Conservation (phyloP, 2,888 invertebrate species). For the Ophion slaviceki region DNA sequence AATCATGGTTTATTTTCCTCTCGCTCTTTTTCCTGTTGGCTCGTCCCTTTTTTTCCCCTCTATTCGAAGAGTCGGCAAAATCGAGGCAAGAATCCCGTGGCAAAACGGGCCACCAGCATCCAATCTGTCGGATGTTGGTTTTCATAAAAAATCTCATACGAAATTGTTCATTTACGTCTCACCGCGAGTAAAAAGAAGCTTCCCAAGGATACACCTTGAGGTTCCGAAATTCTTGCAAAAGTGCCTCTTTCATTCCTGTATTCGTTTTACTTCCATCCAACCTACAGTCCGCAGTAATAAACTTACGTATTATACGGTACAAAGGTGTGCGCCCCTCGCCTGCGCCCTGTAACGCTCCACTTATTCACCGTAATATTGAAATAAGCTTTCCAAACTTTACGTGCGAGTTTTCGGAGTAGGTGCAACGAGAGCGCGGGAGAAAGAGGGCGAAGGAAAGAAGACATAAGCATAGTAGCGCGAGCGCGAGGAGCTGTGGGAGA, state of each 20-base stretch:
- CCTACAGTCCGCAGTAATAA: conserved; percentile 59
- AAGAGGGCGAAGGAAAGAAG: conserved; percentile 60
- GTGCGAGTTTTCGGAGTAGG: conserved; percentile 66
- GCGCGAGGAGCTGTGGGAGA: conserved; percentile 37
- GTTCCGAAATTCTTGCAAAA: conserved; percentile 14
- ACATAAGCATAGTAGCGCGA: conserved; percentile 21
- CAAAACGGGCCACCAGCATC: not conserved
- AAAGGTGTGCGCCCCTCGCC: conserved; percentile 53
- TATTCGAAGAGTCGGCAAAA: not conserved
- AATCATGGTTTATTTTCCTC: conserved; percentile 37
- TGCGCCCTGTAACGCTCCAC: conserved; percentile 58
- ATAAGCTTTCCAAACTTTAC: conserved; percentile 76
- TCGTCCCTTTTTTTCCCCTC: not conserved
- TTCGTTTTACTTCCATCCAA: conserved; percentile 24
- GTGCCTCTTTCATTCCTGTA: conserved; percentile 8
- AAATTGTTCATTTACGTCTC: no score
- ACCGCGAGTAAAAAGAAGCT: not conserved
- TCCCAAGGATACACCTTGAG: not conserved
- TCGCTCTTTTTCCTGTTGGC: not conserved
- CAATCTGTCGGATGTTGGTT: not conserved
- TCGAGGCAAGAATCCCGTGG: not conserved
- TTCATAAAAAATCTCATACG: not conserved
- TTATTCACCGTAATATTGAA: conserved; percentile 77
- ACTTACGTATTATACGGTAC: conserved; percentile 64
- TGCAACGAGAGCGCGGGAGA: conserved; percentile 48